Evolutionary conservation across 2,113 vertebrate species (phyloP).

Genomic region (Antechinus flavipes): DNA sequence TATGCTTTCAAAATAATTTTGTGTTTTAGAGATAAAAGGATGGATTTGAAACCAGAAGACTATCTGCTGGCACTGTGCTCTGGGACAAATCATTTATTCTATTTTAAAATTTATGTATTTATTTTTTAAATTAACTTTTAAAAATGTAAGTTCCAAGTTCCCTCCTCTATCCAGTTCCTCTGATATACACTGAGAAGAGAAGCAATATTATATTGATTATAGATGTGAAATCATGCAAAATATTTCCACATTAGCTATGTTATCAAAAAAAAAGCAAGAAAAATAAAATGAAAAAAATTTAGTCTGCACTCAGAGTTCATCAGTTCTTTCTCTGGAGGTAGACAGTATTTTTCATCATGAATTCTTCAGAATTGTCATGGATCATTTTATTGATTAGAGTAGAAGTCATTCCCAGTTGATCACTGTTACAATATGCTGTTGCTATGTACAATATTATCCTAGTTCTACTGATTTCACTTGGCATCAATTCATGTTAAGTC

Average conservation of each 20-base stretch:
- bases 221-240: background rate
- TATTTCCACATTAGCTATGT: background rate
- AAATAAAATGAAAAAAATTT: no score
- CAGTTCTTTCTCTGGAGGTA: background rate
- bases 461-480: background rate
- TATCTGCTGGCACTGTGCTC: no score
- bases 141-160: no score
- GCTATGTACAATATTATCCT: background rate
- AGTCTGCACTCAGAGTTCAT: background rate
- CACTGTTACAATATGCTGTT: background rate
- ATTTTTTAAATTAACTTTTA: no score
- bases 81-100: no score
- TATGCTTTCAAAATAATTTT: no score
- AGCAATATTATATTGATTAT: background rate
- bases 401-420: background rate
- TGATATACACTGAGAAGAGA: background rate
- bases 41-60: no score
- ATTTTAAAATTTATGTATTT: no score
- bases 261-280: background rate
- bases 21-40: no score
- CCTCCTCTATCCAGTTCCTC: background rate
- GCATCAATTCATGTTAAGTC: background rate
- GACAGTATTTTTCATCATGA: background rate
- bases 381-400: background rate
- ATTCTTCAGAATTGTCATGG: background rate